Base-by-base conservation (phyloP, 1,140 invertebrate genomes). In the Drosophila lowei region DNA sequence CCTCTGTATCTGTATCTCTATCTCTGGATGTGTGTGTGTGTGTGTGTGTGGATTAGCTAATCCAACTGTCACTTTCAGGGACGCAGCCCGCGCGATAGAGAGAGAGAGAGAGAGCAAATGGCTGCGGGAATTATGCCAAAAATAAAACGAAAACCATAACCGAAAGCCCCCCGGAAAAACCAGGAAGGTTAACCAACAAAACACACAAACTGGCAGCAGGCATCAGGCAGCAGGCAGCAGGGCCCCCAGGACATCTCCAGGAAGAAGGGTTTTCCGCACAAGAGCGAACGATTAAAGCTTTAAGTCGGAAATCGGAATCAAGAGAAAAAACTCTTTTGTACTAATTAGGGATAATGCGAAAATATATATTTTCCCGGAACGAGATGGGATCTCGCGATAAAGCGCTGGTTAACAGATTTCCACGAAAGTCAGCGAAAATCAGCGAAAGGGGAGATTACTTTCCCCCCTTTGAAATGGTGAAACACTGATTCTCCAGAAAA, bases 61-160 rank as follows among this genome's bases (percentile, higher is more conserved):
- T 78, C 75, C 81, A 83, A 81, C 67, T 85, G 80, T 79, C 80
- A 77, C 54, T 57, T 73, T 75, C 75, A 83, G 79, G 62, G 72
- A 62, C 64, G 46, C 57, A 38, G 34, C 34, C 34, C 34, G 34
- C 34, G 34, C 34, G 3, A 6, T 6, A 28, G 28, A 28, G 8
- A 38, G 59, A 34, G 25, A 43, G 9, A 34, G 56, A 34, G 25
- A 43, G n/a, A 42, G 65, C 53, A 77, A 85, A 78, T 72, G 70
- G 59, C 68, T 77, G 72, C 77, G 80, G 61, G 73, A 74, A 77
- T 71, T 71, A 71, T 77, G 74, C 77, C 78, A 86, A 76, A 88
- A 70, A 83, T 83, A 60, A 64, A 80, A 44, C 46, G 23, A 66
- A 30, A 44, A 41, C 43, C 34, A 43, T 30, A 54, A 11, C 18